Evolutionary conservation across 2,113 vertebrate genomes (phyloP).

Genomic region (Pristiophorus japonicus): DNA sequence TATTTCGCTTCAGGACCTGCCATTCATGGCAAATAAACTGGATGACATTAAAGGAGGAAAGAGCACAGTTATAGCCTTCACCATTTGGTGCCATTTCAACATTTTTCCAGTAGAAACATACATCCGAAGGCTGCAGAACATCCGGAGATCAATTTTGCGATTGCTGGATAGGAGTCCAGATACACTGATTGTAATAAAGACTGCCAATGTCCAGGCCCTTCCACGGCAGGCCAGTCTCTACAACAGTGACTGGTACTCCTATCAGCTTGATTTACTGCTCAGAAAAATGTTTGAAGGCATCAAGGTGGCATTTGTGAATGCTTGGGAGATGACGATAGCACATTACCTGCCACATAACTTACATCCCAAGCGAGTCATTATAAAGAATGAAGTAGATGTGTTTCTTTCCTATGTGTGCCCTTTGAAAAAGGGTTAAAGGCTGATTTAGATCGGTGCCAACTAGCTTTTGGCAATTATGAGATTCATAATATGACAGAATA

Average conservation of each 20-base stretch:
- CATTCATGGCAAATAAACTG: slow-evolving; percentile 82
- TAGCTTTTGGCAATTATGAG: background rate
- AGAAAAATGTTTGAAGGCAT: slow-evolving; percentile 86
- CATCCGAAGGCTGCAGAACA: slow-evolving; percentile 78
- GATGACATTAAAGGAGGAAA: slow-evolving; percentile 76
- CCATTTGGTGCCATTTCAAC: slow-evolving; percentile 92
- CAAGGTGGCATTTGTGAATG: slow-evolving; percentile 79
- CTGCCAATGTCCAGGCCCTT: slow-evolving; percentile 77
- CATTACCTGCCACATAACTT: slow-evolving; percentile 80
- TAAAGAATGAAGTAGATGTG: slow-evolving; percentile 82
- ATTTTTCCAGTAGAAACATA: slow-evolving; percentile 86
- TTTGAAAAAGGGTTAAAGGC: background rate
- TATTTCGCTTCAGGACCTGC: slow-evolving; percentile 74
- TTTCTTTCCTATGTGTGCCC: slow-evolving; percentile 82
- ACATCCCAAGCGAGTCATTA: slow-evolving; percentile 74
- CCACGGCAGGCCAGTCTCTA: slow-evolving; percentile 80
- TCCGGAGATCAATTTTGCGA: slow-evolving; percentile 69
- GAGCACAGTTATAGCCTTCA: slow-evolving; percentile 75
- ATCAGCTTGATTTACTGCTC: slow-evolving; percentile 78
- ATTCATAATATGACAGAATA: background rate
- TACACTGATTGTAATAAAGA: slow-evolving; percentile 74
- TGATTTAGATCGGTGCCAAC: background rate
- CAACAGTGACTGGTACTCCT: slow-evolving; percentile 93
- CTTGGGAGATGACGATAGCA: slow-evolving; percentile 90
- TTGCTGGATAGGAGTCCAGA: slow-evolving; percentile 80